These are phyloP conservation scores for Trachops cirrhosus DNA, from an alignment of 2,797 vertebrate species.

Conservation along the genomic window DNA sequence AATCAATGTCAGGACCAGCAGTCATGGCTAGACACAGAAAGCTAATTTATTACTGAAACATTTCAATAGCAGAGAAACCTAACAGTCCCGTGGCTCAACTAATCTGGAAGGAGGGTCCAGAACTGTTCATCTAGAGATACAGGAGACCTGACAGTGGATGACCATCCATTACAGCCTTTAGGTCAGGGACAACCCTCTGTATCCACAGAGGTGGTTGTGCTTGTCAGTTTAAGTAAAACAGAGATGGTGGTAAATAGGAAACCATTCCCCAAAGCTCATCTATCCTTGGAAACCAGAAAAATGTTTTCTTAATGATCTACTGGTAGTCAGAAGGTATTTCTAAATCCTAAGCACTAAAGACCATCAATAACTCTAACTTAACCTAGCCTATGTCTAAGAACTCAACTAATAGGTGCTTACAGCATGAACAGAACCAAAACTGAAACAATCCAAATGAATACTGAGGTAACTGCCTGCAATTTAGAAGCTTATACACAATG, in stretches of 20 bases:
- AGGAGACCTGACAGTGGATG: background rate
- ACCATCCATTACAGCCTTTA: background rate
- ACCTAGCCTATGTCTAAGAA: background rate
- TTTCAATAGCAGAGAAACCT: background rate
- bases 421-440: background rate
- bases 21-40: background rate
- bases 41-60: background rate
- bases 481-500: background rate
- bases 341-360: background rate
- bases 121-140: background rate
- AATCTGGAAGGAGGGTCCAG: background rate
- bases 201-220: background rate
- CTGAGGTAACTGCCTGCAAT: background rate
- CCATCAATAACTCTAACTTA: background rate
- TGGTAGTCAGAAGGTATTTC: background rate
- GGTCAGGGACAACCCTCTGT: background rate
- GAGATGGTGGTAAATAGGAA: background rate
- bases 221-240: background rate
- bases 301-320: background rate
- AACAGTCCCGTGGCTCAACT: background rate
- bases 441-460: background rate
- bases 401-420: background rate
- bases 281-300: background rate
- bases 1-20: background rate
- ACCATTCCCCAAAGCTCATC: background rate